These are phyloP conservation scores for Pomatorhinus ruficollis DNA, from an alignment of 2,113 vertebrate species.

Conservation along the genomic window DNA sequence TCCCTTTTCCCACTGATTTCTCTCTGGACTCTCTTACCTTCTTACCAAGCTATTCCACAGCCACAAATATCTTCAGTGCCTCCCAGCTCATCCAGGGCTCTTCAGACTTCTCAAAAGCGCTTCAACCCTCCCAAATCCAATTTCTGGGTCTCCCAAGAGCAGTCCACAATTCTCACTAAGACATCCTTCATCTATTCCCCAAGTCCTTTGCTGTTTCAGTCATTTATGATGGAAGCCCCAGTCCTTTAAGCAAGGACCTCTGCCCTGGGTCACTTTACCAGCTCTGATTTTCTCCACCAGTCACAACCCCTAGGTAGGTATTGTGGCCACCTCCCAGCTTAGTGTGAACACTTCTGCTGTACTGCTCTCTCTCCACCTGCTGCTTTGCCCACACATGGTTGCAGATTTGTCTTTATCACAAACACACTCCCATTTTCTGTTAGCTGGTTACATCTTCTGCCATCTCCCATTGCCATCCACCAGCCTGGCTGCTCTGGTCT, in stretches of 20 bases:
- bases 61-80: neutral
- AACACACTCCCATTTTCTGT: neutral
- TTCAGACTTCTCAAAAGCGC: neutral
- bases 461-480: neutral
- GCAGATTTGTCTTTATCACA: neutral
- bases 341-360: rapidly evolving
- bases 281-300: neutral
- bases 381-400: neutral
- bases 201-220: neutral
- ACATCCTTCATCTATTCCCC: neutral
- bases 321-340: neutral
- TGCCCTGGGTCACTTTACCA: neutral
- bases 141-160: neutral
- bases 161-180: neutral
- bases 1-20: neutral
- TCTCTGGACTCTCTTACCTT: neutral
- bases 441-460: neutral
- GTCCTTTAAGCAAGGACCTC: neutral
- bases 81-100: neutral
- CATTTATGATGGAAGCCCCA: neutral
- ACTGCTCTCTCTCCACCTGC: neutral
- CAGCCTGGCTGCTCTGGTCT: neutral
- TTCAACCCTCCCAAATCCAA: neutral
- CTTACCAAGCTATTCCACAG: neutral
- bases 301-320: rapidly evolving